Evolutionary conservation across 1,140 invertebrate species (phyloP), one percentile per base, ranked within the genome.

Genomic region (Ephestia elutella): DNA sequence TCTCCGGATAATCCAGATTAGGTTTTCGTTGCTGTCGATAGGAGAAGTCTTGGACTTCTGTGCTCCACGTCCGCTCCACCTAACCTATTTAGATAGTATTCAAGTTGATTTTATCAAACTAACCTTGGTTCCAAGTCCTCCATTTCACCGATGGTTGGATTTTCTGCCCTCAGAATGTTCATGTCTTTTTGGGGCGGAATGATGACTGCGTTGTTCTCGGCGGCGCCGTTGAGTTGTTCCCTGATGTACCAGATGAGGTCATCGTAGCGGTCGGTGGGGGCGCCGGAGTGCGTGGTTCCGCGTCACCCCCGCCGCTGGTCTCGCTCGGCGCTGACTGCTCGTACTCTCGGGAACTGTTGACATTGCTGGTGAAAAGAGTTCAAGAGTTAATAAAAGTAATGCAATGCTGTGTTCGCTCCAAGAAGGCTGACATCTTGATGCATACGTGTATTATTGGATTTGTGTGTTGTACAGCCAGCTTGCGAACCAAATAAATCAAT

Each of bases 91-190:
- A n/a, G n/a, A n/a, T n/a, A n/a, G n/a, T n/a, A n/a, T n/a, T n/a
- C n/a, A n/a, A n/a, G n/a, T n/a, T n/a, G 21, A 25, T 25, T 25
- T 25, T 25, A 7, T 25, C 7, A 21, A 28, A 89, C 91, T 90
- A 64, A 94, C 93, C 90, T 90, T n/a, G 86, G 77, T 70, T 90
- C 87, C 48, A 92, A 73, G 35, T 91, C 89, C 61, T 92, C 92
- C 75, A 94, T 73, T 55, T 94, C 91, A 0, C 89, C 92, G 21
- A 95, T 89, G 5, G 92, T 92, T 0, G 93, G 93, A 80, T 94
- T 92, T 53, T 90, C 86, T 0, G 76, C 80, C 54, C 87, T 68
- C 48, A 89, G 63, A 1, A 88, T 66, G 61, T 89, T 90, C 4
- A 90, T 82, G 49, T 91, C 86, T 49, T 91, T 89, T 18, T 88